A percentile compares a stretch with the other conserved stretches of the same genome.
Evolutionary conservation across 1,140 invertebrate species (phyloP).

Genomic region (Cotesia typhae): DNA sequence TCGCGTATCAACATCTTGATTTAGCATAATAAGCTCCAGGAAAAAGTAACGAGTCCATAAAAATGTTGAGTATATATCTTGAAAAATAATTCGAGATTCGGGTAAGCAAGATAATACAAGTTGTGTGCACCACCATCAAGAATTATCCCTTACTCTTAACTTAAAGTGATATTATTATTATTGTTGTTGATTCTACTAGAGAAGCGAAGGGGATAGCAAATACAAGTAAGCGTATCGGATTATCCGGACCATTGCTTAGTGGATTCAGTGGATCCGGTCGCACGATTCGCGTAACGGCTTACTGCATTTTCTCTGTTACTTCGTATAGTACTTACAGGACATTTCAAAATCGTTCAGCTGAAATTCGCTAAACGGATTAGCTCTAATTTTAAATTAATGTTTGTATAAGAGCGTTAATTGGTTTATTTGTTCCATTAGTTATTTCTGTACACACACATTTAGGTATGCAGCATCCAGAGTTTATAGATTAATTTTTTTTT

Average conservation of each 20-base stretch:
- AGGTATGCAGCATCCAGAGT: no score
- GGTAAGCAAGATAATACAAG: not conserved
- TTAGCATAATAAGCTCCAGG: no score
- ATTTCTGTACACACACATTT: no score
- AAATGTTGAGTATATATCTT: no score
- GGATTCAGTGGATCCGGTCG: slow-evolving; percentile 49
- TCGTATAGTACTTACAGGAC: slow-evolving; percentile 6
- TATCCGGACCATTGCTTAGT: slow-evolving; percentile 52
- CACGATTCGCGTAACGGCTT: slow-evolving; percentile 43
- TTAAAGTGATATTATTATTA: not conserved
- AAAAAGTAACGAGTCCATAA: no score
- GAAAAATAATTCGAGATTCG: no score
- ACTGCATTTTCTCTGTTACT: slow-evolving; percentile 24
- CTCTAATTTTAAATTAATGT: slow-evolving; percentile 2
- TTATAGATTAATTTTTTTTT: no score
- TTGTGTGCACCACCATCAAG: not conserved
- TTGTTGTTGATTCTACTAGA: no score
- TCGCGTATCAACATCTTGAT: no score
- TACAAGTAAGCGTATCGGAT: slow-evolving; percentile 45
- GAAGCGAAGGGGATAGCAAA: not conserved
- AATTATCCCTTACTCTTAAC: not conserved
- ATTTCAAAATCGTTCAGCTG: slow-evolving; percentile 20
- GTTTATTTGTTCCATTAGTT: not conserved
- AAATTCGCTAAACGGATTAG: slow-evolving; percentile 31
- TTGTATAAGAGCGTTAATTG: not conserved